Percentiles rank a stretch among this genome's conserved stretches.
These are phyloP conservation scores for Bombyx mandarina DNA, from an alignment of 1,140 invertebrate genomes.

Conservation along the genomic window DNA sequence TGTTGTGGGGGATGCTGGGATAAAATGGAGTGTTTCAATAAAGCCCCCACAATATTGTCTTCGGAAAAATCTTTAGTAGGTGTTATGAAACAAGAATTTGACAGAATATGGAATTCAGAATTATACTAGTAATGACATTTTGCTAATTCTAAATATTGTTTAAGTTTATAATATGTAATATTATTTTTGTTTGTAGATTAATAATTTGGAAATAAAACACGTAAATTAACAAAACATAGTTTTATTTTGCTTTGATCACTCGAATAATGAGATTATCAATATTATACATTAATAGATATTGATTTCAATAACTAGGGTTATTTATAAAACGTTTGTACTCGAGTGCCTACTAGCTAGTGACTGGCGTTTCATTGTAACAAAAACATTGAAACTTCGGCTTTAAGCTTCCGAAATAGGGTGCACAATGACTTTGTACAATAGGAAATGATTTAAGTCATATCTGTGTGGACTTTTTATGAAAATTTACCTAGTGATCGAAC, in stretches of 20 bases:
- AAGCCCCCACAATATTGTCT: conserved; percentile 36
- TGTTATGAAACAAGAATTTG: conserved; percentile 39
- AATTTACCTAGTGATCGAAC: too few species aligned
- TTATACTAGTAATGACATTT: neutral
- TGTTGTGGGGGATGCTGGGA: too few species aligned
- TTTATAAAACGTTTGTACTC: conserved; percentile 53
- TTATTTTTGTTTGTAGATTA: neutral
- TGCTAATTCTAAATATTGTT: neutral
- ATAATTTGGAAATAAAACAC: conserved; percentile 3
- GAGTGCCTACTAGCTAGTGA: conserved; percentile 26
- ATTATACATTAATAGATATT: conserved; percentile 21
- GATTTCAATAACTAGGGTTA: conserved; percentile 15
- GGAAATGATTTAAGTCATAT: too few species aligned
- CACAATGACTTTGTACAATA: too few species aligned
- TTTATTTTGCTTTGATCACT: conserved; percentile 38
- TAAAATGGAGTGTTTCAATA: conserved; percentile 15
- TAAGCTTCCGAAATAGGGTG: too few species aligned
- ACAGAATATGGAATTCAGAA: conserved; percentile 38
- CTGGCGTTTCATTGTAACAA: conserved; percentile 9
- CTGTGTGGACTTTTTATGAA: too few species aligned
- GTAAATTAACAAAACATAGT: conserved; percentile 49
- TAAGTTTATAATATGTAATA: neutral
- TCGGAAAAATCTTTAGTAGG: conserved; percentile 30
- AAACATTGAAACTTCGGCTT: neutral
- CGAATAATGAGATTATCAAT: conserved; percentile 14